These are phyloP conservation scores for Shinisaurus crocodilurus DNA, from an alignment of 2,113 vertebrate species.

Conservation along the genomic window DNA sequence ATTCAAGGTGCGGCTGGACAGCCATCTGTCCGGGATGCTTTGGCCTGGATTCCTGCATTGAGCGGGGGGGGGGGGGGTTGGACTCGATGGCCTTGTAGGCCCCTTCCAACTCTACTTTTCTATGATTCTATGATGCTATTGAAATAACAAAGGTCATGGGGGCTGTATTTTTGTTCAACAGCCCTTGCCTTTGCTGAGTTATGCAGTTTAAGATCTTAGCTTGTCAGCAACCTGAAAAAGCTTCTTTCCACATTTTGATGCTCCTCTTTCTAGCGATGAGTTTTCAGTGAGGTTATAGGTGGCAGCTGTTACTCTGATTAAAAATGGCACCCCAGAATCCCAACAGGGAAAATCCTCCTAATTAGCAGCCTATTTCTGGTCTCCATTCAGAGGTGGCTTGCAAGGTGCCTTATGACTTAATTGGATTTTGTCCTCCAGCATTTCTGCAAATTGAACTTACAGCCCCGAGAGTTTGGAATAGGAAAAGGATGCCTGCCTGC, in stretches of 20 bases:
- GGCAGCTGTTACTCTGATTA: conserved; percentile 60
- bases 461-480: not conserved
- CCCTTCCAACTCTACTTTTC: too few relatives aligned
- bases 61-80: too few relatives aligned
- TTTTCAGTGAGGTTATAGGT: conserved; percentile 47
- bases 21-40: too few relatives aligned
- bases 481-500: not conserved
- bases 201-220: not conserved
- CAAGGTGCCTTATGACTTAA: conserved; percentile 13
- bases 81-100: too few relatives aligned
- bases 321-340: conserved; percentile 27
- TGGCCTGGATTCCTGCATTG: too few relatives aligned
- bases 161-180: too few relatives aligned
- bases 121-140: rapidly evolving
- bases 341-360: conserved; percentile 27
- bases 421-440: not conserved
- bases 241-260: not conserved
- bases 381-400: not conserved
- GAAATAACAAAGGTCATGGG: not conserved
- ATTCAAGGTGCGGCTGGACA: too few relatives aligned
- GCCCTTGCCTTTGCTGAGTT: too few relatives aligned
- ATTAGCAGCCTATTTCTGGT: conserved; percentile 66
- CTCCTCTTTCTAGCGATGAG: not conserved
- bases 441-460: not conserved
- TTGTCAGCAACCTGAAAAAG: rapidly evolving